Conservation (phyloP, 2,888 invertebrate genomes). For the Resseliella maxima region DNA sequence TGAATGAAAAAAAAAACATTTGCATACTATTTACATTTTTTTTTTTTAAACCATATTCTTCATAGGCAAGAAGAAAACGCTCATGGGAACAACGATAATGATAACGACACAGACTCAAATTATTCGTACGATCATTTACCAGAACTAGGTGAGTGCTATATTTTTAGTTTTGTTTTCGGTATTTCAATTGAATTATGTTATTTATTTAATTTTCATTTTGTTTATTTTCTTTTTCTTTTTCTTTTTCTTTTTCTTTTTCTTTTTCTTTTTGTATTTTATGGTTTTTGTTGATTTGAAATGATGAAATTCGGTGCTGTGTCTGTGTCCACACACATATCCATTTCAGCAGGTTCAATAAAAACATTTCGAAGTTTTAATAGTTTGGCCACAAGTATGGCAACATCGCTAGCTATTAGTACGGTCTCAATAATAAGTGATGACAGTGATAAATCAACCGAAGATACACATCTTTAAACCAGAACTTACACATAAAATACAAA, state of each 20-base stretch:
- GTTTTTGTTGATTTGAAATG: neutral
- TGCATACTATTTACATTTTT: neutral
- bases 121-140: conserved; percentile 41
- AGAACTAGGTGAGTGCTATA: neutral
- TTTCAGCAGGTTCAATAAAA: conserved; percentile 63
- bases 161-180: neutral
- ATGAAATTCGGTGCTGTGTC: neutral
- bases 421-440: conserved; percentile 62
- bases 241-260: conserved; percentile 6
- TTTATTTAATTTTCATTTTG: neutral
- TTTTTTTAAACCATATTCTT: neutral
- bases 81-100: no score
- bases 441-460: conserved; percentile 56
- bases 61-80: conserved; percentile 53
- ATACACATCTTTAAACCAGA: conserved; percentile 56
- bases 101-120: conserved; percentile 48
- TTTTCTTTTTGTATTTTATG: conserved; percentile 8
- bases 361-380: conserved; percentile 68
- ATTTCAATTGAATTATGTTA: conserved; percentile 27
- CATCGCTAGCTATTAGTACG: conserved; percentile 67
- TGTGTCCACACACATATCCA: neutral
- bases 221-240: neutral
- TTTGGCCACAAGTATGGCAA: conserved; percentile 68
- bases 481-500: neutral
- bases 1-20: neutral